Conservation (phyloP, 2,888 invertebrate species). For the Stomorhina lunata region DNA sequence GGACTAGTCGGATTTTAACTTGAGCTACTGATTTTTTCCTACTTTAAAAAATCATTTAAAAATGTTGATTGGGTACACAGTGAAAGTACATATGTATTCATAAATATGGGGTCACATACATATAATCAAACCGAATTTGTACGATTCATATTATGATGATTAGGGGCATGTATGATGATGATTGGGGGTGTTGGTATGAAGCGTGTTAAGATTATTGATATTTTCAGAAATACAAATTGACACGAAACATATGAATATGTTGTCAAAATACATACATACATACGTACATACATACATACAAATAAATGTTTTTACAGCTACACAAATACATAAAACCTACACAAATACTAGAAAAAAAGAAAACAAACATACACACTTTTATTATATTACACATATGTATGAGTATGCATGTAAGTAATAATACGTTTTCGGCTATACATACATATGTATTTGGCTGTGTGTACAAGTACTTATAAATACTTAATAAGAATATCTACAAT, state of each 20-base stretch:
- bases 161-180: no score
- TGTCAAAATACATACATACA: slow-evolving; percentile 34
- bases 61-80: no score
- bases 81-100: not conserved
- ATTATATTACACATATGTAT: not conserved
- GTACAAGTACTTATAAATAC: not conserved
- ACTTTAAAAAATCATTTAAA: no score
- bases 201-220: slow-evolving; percentile 45
- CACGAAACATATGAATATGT: slow-evolving; percentile 31
- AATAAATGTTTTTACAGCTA: no score
- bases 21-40: no score
- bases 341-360: not conserved
- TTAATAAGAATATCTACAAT: not conserved
- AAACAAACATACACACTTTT: not conserved
- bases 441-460: no score
- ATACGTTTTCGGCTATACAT: no score
- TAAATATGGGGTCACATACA: not conserved
- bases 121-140: slow-evolving; percentile 24
- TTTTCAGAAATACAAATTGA: slow-evolving; percentile 45
- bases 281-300: no score
- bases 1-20: no score
- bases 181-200: not conserved
- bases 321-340: not conserved
- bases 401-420: not conserved
- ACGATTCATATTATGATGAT: not conserved